Evolutionary conservation across 2,113 vertebrate species (phyloP).

Genomic region (Brachypodius melanocephalos): DNA sequence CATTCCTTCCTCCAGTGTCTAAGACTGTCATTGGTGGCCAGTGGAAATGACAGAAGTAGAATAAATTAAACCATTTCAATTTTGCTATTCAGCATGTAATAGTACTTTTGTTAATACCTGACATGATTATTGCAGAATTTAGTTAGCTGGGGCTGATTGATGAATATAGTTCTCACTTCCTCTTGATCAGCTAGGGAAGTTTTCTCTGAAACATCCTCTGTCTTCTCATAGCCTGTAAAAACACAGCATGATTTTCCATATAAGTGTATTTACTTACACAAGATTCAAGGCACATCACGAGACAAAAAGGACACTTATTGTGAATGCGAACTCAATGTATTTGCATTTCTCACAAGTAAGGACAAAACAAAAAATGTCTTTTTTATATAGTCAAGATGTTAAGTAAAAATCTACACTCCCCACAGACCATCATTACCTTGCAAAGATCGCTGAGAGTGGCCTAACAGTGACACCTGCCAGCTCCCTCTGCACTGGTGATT

Average conservation of each 20-base stretch:
- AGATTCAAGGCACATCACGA: neutral
- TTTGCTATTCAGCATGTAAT: neutral
- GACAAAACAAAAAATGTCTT: neutral
- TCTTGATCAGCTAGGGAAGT: slow-evolving; percentile 95
- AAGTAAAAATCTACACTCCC: neutral
- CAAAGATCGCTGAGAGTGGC: neutral
- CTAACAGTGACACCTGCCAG: neutral
- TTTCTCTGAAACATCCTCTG: slow-evolving; percentile 91
- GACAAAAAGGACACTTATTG: neutral
- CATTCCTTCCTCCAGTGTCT: neutral
- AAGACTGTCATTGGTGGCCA: neutral
- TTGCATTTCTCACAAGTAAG: neutral
- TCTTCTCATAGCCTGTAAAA: slow-evolving; percentile 93
- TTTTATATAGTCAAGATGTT: neutral
- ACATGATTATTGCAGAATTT: slow-evolving; percentile 97
- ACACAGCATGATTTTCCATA: neutral
- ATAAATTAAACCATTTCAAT: neutral
- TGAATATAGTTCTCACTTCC: slow-evolving; percentile 89
- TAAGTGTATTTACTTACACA: neutral
- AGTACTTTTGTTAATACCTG: slow-evolving; percentile 76
- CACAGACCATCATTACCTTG: neutral
- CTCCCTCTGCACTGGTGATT: neutral
- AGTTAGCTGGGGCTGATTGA: slow-evolving; percentile 92
- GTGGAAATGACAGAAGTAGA: neutral
- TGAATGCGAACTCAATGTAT: neutral